A percentile compares a stretch with the other conserved stretches of the same genome.
These are phyloP conservation scores for Neoscelio sp. DNA, from an alignment of 2,888 invertebrate genomes.

Conservation along the genomic window DNA sequence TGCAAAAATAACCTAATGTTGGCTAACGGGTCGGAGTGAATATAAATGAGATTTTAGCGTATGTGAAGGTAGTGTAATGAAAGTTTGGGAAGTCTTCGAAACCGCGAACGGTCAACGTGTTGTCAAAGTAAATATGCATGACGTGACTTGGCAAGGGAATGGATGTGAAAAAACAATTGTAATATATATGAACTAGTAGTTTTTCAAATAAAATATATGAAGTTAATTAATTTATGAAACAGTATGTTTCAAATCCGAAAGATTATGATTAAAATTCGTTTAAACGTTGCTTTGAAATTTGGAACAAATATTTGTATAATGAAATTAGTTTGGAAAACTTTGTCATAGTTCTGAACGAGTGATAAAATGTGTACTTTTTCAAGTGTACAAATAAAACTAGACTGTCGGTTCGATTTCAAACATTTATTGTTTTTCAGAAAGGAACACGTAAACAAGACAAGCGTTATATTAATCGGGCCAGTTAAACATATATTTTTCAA, in stretches of 20 bases:
- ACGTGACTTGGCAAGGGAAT: slow-evolving; percentile 9
- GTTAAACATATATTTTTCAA: slow-evolving; percentile 1
- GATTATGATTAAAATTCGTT: not conserved
- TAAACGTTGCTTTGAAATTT: not conserved
- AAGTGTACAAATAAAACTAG: not conserved
- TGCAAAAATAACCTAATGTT: no score
- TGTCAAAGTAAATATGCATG: slow-evolving; percentile 23
- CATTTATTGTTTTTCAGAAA: slow-evolving; percentile 6
- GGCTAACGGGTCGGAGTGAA: no score
- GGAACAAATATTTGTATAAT: no score
- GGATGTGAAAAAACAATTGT: slow-evolving; percentile 7
- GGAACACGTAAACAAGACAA: slow-evolving; percentile 8
- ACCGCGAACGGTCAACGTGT: slow-evolving; percentile 24
- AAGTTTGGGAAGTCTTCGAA: slow-evolving; percentile 9
- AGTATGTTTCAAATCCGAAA: no score
- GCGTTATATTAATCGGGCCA: slow-evolving; percentile 3
- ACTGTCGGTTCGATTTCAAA: slow-evolving; percentile 1
- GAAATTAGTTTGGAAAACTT: not conserved
- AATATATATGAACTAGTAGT: no score
- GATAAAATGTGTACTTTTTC: not conserved
- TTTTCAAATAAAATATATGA: no score
- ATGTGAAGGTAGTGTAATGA: slow-evolving; percentile 7
- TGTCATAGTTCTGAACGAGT: not conserved
- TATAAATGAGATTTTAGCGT: no score
- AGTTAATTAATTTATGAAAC: no score